A percentile compares a stretch with the other conserved stretches of the same genome.
These are phyloP conservation scores for Syngnathoides biaculeatus DNA, from an alignment of 2,113 vertebrate species.

Conservation along the genomic window DNA sequence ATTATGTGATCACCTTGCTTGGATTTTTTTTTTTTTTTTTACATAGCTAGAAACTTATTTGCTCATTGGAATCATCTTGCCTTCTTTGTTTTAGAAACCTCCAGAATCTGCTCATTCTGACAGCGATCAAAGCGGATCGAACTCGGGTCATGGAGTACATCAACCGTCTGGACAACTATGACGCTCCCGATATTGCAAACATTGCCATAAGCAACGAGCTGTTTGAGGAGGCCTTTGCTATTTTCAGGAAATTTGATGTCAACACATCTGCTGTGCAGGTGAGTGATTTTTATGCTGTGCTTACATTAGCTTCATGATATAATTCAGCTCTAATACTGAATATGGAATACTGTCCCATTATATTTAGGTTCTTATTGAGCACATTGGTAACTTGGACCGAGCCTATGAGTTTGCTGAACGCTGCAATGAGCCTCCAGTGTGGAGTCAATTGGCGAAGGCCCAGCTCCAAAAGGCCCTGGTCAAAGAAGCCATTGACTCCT, in stretches of 20 bases:
- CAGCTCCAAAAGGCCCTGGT: conserved; percentile 98
- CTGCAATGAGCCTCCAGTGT: conserved; percentile 97
- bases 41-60: not conserved
- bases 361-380: conserved; percentile 92
- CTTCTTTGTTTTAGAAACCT: conserved; percentile 78
- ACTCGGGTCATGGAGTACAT: conserved; percentile 99
- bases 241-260: conserved; percentile 98
- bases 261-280: conserved; percentile 99
- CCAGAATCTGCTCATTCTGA: conserved; percentile 96
- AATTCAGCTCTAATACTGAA: not conserved
- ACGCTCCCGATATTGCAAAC: conserved; percentile 97
- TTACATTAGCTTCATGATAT: not conserved
- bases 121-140: conserved; percentile 96
- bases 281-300: conserved; percentile 2
- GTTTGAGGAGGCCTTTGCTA: conserved; percentile 97
- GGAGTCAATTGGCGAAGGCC: conserved; percentile 98
- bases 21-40: not conserved
- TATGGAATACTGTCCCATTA: not conserved
- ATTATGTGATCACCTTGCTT: not conserved
- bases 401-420: conserved; percentile 98
- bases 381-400: conserved; percentile 96
- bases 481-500: conserved; percentile 98
- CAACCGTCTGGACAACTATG: conserved; percentile 96
- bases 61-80: not conserved
- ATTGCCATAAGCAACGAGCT: conserved; percentile 99